These are phyloP conservation scores for Apocheima hispidaria DNA, from an alignment of 2,888 invertebrate genomes.

Conservation along the genomic window DNA sequence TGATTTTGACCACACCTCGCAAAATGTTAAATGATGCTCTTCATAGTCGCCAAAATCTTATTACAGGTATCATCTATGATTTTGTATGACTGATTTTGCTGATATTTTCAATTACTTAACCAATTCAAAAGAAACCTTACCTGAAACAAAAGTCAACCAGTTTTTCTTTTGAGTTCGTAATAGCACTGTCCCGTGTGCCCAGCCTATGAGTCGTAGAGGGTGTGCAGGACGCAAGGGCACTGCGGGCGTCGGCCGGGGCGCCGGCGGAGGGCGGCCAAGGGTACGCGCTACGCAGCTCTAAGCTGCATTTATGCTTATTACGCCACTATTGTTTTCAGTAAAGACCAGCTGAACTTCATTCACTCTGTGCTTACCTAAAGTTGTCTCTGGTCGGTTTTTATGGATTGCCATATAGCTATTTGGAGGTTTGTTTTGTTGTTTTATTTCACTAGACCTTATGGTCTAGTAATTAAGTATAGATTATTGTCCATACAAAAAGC, in stretches of 20 bases:
- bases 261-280: slow-evolving; percentile 73
- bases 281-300: slow-evolving; percentile 61
- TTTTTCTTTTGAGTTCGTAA: neutral
- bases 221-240: slow-evolving; percentile 72
- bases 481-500: too few relatives aligned
- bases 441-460: too few relatives aligned
- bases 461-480: too few relatives aligned
- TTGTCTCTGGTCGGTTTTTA: slow-evolving; percentile 9
- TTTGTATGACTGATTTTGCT: too few relatives aligned
- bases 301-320: slow-evolving; percentile 58
- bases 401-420: neutral
- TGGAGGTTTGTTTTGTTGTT: neutral
- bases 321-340: slow-evolving; percentile 48
- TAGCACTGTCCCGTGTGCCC: neutral
- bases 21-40: too few relatives aligned
- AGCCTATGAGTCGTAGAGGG: slow-evolving; percentile 53
- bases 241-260: slow-evolving; percentile 64
- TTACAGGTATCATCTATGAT: too few relatives aligned
- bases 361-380: slow-evolving; percentile 7
- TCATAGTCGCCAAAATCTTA: too few relatives aligned
- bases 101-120: too few relatives aligned
- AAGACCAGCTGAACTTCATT: slow-evolving; percentile 27
- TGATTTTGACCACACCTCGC: too few relatives aligned
- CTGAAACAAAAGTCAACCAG: neutral
- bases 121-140: too few relatives aligned